These are phyloP conservation scores for Bos javanicus DNA, from an alignment of 2,113 vertebrate genomes.

Conservation along the genomic window DNA sequence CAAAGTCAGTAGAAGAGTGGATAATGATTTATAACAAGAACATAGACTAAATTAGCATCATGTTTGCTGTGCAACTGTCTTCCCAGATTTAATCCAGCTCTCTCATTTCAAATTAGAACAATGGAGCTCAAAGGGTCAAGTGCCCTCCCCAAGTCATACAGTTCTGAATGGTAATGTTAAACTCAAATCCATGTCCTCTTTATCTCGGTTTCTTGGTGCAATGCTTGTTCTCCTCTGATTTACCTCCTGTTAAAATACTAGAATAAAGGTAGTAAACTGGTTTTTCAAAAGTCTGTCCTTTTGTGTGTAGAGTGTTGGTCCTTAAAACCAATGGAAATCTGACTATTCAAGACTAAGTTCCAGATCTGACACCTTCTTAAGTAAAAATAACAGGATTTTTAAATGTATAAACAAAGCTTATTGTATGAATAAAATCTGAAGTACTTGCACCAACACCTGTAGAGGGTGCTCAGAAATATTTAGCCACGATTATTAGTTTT, in stretches of 20 bases:
- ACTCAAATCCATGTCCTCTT: not conserved
- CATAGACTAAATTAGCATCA: not conserved
- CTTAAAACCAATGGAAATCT: not conserved
- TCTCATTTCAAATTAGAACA: not conserved
- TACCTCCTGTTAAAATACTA: not conserved
- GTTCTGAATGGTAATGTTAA: not conserved
- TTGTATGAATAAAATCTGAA: not conserved
- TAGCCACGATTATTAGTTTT: not conserved
- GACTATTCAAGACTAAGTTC: not conserved
- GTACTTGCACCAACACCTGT: not conserved
- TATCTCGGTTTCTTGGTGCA: not conserved
- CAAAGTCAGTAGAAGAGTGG: not conserved
- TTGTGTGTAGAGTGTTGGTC: not conserved
- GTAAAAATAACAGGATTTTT: not conserved
- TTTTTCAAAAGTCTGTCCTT: not conserved
- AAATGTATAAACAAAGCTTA: not conserved
- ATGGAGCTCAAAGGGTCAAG: not conserved
- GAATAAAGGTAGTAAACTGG: not conserved
- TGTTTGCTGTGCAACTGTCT: not conserved
- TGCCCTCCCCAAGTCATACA: not conserved
- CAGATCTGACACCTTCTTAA: not conserved
- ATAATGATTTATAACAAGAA: not conserved
- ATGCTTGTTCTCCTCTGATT: not conserved
- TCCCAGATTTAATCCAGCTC: not conserved
- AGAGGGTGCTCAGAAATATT: not conserved